Evolutionary conservation across 37 sponge, comb jelly and placozoan species (phyloP).

Genomic region (Cliona cf. orientalis): DNA sequence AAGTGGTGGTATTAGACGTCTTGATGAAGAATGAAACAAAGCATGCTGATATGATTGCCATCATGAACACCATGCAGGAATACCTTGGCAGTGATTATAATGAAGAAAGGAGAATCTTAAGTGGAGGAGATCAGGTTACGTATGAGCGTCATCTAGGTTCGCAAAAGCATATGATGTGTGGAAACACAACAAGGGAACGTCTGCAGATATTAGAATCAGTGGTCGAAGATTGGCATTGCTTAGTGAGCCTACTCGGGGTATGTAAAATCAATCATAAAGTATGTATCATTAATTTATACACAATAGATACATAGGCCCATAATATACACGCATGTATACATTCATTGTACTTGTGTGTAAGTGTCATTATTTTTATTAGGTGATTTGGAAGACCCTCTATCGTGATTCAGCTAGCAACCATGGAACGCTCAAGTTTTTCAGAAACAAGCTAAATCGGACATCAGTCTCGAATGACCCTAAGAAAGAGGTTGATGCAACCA

Average conservation of each 20-base stretch:
- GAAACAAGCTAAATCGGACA: conserved; percentile 4
- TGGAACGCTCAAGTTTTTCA: conserved; percentile 32
- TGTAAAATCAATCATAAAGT: neutral
- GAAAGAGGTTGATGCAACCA: conserved; percentile 23
- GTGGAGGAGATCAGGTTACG: conserved; percentile 53
- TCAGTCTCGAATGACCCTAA: conserved; percentile 28
- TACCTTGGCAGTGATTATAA: conserved; percentile 23
- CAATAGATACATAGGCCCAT: too few relatives aligned
- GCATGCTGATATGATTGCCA: too few relatives aligned
- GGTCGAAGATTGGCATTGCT: conserved; percentile 32
- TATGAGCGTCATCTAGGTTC: conserved; percentile 24
- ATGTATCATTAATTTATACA: too few relatives aligned
- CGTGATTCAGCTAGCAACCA: conserved; percentile 12
- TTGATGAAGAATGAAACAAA: too few relatives aligned
- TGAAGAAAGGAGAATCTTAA: neutral
- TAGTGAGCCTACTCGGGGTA: conserved; percentile 9
- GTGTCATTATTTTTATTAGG: too few relatives aligned
- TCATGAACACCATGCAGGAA: conserved; percentile 29
- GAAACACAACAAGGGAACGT: conserved; percentile 12
- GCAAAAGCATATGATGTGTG: conserved; percentile 18
- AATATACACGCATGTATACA: neutral
- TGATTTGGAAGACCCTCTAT: conserved; percentile 31
- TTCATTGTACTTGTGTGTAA: neutral
- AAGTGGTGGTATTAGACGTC: too few relatives aligned
- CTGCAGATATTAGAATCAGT: conserved; percentile 26